phyloP scores from a whole-genome alignment of 1,140 invertebrate species.

The Orussus abietinus region DNA sequence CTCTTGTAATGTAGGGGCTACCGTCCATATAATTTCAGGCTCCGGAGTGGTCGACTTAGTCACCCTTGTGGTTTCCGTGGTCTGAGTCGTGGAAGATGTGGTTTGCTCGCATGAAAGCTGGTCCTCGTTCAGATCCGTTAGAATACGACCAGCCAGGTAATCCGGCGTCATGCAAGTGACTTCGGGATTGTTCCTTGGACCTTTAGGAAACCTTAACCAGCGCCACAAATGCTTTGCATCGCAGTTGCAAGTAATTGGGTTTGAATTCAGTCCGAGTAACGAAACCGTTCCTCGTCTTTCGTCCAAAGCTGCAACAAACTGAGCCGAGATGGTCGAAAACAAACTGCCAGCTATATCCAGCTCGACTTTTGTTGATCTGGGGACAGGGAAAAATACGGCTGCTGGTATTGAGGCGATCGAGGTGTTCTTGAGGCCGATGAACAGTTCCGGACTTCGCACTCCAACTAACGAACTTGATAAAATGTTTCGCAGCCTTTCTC shows the following conservation, averaged over 20 bases:
- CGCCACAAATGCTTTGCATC: slow-evolving; percentile 71
- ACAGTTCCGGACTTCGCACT: slow-evolving; percentile 66
- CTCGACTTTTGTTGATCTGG: slow-evolving; percentile 74
- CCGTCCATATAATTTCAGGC: slow-evolving; percentile 84
- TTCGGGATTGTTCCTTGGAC: no score
- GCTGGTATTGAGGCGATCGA: slow-evolving; percentile 72
- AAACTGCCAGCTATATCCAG: slow-evolving; percentile 77
- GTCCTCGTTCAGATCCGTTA: slow-evolving; percentile 73
- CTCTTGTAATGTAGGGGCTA: slow-evolving; percentile 59
- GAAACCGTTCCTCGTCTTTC: slow-evolving; percentile 71
- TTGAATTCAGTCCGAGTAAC: slow-evolving; percentile 67
- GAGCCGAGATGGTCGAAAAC: slow-evolving; percentile 69
- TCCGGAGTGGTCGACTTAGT: slow-evolving; percentile 61
- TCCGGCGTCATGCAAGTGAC: slow-evolving; percentile 67
- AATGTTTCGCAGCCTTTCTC: slow-evolving; percentile 70
- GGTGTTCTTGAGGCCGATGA: slow-evolving; percentile 73
- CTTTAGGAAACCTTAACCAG: slow-evolving; percentile 74
- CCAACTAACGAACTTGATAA: slow-evolving; percentile 80
- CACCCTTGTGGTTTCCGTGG: slow-evolving; percentile 45
- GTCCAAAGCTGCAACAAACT: slow-evolving; percentile 74
- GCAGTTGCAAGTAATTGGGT: slow-evolving; percentile 84
- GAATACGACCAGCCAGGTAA: slow-evolving; percentile 61
- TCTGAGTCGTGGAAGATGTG: slow-evolving; percentile 49
- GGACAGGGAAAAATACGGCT: slow-evolving; percentile 81
- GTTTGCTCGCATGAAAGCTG: slow-evolving; percentile 69